Conservation (phyloP, 2,113 vertebrate species). For the Columba livia region DNA sequence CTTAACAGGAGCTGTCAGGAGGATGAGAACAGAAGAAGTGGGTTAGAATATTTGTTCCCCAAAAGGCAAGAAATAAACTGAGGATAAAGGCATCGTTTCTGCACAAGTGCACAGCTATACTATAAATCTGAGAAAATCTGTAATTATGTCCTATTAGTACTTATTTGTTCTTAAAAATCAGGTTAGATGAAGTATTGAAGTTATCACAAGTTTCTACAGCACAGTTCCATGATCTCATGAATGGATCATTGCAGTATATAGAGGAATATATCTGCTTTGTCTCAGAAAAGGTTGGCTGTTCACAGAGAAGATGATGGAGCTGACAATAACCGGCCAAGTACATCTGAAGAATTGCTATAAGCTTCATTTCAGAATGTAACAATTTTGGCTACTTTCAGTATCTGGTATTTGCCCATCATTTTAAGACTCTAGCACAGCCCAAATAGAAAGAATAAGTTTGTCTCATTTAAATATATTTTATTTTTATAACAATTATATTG, state of each 20-base stretch:
- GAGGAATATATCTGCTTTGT: neutral
- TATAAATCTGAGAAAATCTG: neutral
- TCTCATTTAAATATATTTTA: neutral
- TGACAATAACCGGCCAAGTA: neutral
- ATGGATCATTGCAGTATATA: neutral
- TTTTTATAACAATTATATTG: conserved; percentile 34
- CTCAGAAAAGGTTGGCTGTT: neutral
- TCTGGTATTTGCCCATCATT: neutral
- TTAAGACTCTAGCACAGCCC: neutral
- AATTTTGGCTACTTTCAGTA: neutral
- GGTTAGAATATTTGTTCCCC: neutral
- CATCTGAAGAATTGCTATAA: neutral
- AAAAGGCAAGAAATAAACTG: neutral
- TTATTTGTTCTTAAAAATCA: neutral
- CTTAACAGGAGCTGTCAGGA: neutral
- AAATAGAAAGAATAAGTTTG: neutral
- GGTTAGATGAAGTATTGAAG: neutral
- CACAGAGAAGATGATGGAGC: neutral
- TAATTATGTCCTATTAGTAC: neutral
- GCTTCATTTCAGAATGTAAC: neutral
- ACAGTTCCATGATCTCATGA: neutral
- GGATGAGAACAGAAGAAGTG: neutral
- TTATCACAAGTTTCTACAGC: neutral
- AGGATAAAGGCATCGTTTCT: neutral
- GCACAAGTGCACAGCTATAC: neutral